Conservation (phyloP, 1,140 invertebrate species). For the Linepithema humile region DNA sequence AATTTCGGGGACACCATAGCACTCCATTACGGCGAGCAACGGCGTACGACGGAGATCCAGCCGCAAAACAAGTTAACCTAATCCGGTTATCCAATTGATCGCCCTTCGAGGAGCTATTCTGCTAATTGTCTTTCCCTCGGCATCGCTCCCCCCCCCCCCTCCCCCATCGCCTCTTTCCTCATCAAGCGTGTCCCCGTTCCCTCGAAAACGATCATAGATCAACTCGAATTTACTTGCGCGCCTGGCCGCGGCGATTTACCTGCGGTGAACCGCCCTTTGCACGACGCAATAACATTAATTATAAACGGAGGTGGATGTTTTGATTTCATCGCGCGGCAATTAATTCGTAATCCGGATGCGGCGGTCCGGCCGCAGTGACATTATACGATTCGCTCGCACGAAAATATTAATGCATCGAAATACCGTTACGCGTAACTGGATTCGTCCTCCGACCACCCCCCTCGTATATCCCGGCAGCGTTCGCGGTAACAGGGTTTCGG, state of each 20-base stretch:
- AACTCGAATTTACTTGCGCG: conserved; percentile 67
- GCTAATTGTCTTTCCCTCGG: conserved; percentile 76
- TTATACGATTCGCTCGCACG: conserved; percentile 71
- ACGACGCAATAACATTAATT: conserved; percentile 72
- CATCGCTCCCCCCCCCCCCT: not conserved
- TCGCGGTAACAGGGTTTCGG: conserved; percentile 43
- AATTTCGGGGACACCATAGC: conserved; percentile 53
- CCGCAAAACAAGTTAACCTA: conserved; percentile 79
- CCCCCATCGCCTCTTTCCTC: not conserved
- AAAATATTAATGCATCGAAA: conserved; percentile 73
- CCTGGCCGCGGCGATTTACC: conserved; percentile 67
- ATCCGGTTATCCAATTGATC: conserved; percentile 80
- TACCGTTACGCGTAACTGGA: conserved; percentile 70
- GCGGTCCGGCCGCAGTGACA: conserved; percentile 71
- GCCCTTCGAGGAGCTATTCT: conserved; percentile 77
- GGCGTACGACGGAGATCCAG: conserved; percentile 66
- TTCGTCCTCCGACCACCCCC: conserved; percentile 10
- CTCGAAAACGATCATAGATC: conserved; percentile 63
- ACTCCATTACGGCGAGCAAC: conserved; percentile 62
- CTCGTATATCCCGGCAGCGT: not conserved
- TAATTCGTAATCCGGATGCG: conserved; percentile 73
- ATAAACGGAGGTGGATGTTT: conserved; percentile 72
- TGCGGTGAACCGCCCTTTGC: conserved; percentile 71
- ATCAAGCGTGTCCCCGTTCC: not conserved
- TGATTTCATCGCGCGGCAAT: conserved; percentile 72